Evolutionary conservation across 2,113 vertebrate genomes (phyloP), one percentile per base, ranked within the genome.

Genomic region (Heterochromis multidens): DNA sequence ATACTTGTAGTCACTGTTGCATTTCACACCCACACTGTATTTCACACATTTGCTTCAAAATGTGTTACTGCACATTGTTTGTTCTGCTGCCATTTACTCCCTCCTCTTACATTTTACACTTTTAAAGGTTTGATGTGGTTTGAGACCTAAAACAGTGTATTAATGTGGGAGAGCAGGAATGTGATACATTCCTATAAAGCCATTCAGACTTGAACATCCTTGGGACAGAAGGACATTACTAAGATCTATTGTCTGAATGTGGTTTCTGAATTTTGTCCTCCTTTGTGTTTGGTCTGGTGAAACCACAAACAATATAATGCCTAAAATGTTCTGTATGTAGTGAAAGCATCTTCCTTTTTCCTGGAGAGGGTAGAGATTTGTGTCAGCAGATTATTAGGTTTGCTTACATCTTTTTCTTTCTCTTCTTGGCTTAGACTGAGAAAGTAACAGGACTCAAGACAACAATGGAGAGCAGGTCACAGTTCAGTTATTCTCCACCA

Each of bases 161-260:
- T 89, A 82, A 87, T 87, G 93, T 91, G 86, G 86, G 77, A 81
- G 13, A 0, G 7, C 11, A 79, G 70, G 86, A 88, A 91, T 91
- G 88, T 79, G 74, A 81, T 88, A 23, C 56, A 90, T 88, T 83
- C 58, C 79, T 60, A 79, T 8, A 33, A 78, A 86, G 29, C 23
- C 57, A 13, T 61, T 86, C 40, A 82, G 61, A 54, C 65, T 62
- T 37, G 62, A 87, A 78, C 31, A 76, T 92, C 70, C 54, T 67
- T 9, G 2, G 76, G 59, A 77, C 70, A 79, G 14, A 77, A 52
- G 27, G 52, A 67, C 85, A 79, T 84, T 59, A 35, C 40, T 59
- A 76, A 35, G 61, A 79, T 87, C 85, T 65, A 29, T 91, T 91
- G 81, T 92, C 67, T 67, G 80, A 88, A 57, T 91, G 88, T 54